Conservation (phyloP, 2,113 vertebrate species). For the Rhombomys opimus region DNA sequence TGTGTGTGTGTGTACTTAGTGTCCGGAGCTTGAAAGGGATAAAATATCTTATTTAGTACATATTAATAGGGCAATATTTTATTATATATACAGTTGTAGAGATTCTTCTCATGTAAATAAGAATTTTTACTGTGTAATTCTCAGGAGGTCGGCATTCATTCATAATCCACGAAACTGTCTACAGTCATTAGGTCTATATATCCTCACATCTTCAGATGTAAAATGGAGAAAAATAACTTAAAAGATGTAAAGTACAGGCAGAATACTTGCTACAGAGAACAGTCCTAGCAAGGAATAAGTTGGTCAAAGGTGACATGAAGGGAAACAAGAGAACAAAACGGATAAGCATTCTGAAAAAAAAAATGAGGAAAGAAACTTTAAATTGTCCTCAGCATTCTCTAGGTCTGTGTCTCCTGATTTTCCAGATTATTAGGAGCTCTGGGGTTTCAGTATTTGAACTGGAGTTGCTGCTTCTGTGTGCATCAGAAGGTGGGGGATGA, state of each 20-base stretch:
- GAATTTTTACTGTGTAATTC: not conserved
- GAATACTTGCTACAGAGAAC: not conserved
- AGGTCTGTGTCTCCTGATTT: not conserved
- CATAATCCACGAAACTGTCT: not conserved
- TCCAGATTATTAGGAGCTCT: not conserved
- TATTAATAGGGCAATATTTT: not conserved
- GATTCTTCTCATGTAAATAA: slow-evolving; percentile 14
- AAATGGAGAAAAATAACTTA: not conserved
- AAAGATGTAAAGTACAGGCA: not conserved
- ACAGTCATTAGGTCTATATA: not conserved
- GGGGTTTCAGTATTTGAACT: not conserved
- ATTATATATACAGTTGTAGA: slow-evolving; percentile 14
- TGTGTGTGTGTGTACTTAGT: not conserved
- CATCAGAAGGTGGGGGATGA: not conserved
- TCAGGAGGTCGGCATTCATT: slow-evolving; percentile 19
- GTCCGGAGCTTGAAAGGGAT: not conserved
- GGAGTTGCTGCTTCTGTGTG: not conserved
- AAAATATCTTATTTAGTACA: not conserved
- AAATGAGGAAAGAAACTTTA: not conserved
- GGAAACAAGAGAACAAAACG: slow-evolving; percentile 2
- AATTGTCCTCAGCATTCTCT: not conserved
- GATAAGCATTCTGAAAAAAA: not conserved
- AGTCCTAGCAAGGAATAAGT: not conserved
- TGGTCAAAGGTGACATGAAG: not conserved
- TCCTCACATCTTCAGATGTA: slow-evolving; percentile 10